These are phyloP conservation scores for Creontiades dilutus DNA, from an alignment of 2,888 invertebrate species.

Conservation along the genomic window DNA sequence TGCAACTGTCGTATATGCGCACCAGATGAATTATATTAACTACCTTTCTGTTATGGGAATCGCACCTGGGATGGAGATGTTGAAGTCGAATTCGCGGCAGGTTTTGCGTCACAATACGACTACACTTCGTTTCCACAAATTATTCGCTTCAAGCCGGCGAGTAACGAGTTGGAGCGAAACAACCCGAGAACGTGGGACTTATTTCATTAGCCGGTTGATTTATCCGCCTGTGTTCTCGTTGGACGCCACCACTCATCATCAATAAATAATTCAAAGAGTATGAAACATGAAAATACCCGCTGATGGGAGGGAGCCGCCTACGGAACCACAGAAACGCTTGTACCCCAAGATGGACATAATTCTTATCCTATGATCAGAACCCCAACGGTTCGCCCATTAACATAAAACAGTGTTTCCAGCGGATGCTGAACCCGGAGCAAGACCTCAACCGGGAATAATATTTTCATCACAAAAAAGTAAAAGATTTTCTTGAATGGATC, in stretches of 20 bases:
- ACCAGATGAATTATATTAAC: too few species aligned
- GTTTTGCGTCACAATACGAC: background rate
- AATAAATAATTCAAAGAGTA: constrained; percentile 35
- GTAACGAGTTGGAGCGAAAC: background rate
- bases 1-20: too few species aligned
- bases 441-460: background rate
- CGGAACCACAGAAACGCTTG: constrained; percentile 18
- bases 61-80: too few species aligned
- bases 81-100: too few species aligned
- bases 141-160: background rate
- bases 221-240: background rate
- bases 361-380: constrained; percentile 9
- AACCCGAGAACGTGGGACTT: constrained; percentile 11
- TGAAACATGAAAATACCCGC: constrained; percentile 12
- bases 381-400: background rate
- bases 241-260: background rate
- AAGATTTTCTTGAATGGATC: background rate
- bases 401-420: constrained; percentile 26
- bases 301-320: constrained; percentile 39
- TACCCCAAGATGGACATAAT: constrained; percentile 30
- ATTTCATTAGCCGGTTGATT: constrained; percentile 34
- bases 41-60: too few species aligned
- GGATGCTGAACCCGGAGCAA: background rate
- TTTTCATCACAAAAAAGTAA: background rate
- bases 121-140: background rate